These are phyloP conservation scores for Monomorium pharaonis DNA, from an alignment of 1,140 invertebrate genomes.

Conservation along the genomic window DNA sequence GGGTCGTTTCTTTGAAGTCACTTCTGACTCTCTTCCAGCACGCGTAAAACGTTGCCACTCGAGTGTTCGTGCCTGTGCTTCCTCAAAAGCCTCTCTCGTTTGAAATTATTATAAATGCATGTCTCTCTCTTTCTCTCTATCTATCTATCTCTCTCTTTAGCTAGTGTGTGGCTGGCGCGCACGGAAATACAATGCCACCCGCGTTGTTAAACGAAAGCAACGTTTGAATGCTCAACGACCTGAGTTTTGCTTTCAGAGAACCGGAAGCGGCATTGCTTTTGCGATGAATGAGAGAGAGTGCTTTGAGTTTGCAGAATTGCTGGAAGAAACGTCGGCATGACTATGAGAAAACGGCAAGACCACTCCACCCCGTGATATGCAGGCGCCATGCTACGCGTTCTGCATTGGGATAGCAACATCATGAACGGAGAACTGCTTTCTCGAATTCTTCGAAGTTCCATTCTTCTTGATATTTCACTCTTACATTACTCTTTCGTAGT, in stretches of 20 bases:
- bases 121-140: too few species aligned
- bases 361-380: neutral
- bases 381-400: neutral
- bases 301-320: neutral
- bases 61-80: neutral
- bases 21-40: neutral
- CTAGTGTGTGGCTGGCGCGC: neutral
- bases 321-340: neutral
- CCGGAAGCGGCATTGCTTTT: neutral
- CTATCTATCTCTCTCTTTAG: too few species aligned
- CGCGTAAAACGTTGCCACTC: neutral
- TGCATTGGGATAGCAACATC: neutral
- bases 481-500: neutral
- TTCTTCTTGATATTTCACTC: neutral
- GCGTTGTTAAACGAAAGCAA: constrained; percentile 16
- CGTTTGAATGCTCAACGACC: neutral
- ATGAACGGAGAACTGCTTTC: neutral
- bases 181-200: neutral
- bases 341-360: neutral
- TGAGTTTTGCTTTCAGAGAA: constrained; percentile 6
- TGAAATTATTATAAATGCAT: constrained; percentile 9
- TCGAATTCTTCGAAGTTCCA: neutral
- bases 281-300: constrained; percentile 14
- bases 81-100: neutral
- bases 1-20: constrained; percentile 4